Base-by-base conservation (phyloP, 2,888 invertebrate species). In the Lithosia quadra region DNA sequence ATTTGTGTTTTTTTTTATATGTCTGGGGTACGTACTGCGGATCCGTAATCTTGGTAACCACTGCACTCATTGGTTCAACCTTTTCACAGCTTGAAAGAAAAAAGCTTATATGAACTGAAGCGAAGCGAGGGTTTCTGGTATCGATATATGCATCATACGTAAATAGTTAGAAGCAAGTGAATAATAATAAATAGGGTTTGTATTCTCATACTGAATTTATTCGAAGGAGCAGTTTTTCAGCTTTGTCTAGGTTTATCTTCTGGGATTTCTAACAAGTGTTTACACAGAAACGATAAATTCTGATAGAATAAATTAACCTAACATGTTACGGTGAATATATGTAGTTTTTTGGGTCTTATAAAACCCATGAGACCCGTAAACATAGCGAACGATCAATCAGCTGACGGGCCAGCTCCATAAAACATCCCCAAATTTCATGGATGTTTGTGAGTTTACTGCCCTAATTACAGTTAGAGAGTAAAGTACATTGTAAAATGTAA, bases 331-430 rank as follows among this genome's bases (percentile, higher is more conserved):
- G 36, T 15, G 15, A 8, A 59, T 59, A 10, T 21, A 36, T 60
- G 21, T 8, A 22, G 43, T 49, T 43, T 43, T n/a, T 49, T 62
- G 62, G 11, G 24, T 33, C 28, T 49, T 22, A 28, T 49, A n/a
- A 49, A 49, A 28, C 43, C 28, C 43, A 28, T 22, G 28, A 24
- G 28, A 21, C 21, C n/a, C 24, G 28, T 61, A 67, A 61, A 61
- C 28, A 61, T 62, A 43, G 58, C 18, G 24, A 15, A 21, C 34
- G 49, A 65, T 66, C 66, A 60, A 66, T 66, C 66, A 56, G 61
- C 61, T 67, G 65, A 66, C 36, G 9, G 24, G n/a, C 15, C n/a
- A 24, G 49, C 7, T 43, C 21, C 33, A 66, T 36, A 61, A 66
- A 55, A 61, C 15, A 59, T 61, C 9, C n/a, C 9, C 11, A 18